Evolutionary conservation across 2,797 vertebrate genomes (phyloP).

Genomic region (Macropodus opercularis): DNA sequence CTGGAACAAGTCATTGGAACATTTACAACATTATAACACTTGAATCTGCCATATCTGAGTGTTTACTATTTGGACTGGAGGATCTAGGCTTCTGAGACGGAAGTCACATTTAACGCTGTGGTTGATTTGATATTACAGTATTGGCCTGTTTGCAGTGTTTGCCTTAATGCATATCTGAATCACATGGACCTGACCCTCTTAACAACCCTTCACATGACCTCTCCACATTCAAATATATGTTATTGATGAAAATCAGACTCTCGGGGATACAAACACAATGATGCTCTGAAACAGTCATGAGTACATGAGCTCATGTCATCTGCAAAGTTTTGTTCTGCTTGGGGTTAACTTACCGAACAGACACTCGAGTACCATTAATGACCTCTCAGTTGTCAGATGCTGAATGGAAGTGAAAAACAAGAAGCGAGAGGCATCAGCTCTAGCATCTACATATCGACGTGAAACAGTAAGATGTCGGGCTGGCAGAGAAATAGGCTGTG

Average conservation of each 20-base stretch:
- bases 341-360: conserved; percentile 1
- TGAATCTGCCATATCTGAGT: too few species aligned
- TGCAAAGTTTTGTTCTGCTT: background rate
- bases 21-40: too few species aligned
- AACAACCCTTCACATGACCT: too few species aligned
- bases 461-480: conserved; percentile 26
- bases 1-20: too few species aligned
- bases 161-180: too few species aligned
- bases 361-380: background rate
- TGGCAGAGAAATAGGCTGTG: conserved; percentile 38
- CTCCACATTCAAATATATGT: background rate
- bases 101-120: too few species aligned
- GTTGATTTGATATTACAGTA: too few species aligned
- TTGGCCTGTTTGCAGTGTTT: too few species aligned
- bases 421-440: conserved; percentile 4
- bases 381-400: background rate
- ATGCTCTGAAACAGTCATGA: background rate
- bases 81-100: too few species aligned
- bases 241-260: too few species aligned
- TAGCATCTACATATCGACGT: conserved; percentile 5
- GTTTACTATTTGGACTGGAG: too few species aligned
- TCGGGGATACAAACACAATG: background rate
- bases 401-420: background rate
- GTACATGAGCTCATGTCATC: background rate
- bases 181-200: background rate